These are phyloP conservation scores for Empidonax alnorum DNA, from an alignment of 2,113 vertebrate species.

Conservation along the genomic window DNA sequence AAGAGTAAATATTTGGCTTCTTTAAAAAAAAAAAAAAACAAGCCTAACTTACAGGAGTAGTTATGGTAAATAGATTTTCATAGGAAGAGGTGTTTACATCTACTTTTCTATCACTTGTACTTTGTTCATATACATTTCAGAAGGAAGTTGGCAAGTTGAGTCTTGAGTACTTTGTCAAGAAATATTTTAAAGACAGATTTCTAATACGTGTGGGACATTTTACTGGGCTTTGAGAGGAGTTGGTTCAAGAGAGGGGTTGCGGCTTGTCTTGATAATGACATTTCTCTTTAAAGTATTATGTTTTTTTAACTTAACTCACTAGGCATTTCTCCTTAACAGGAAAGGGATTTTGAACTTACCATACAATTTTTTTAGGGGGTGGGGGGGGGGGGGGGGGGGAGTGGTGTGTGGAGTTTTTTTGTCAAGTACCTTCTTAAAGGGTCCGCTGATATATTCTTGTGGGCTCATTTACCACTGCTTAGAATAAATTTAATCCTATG, in stretches of 20 bases:
- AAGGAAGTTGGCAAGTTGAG: neutral
- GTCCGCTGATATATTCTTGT: neutral
- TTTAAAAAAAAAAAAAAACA: no score
- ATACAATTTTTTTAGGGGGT: neutral
- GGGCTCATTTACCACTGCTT: neutral
- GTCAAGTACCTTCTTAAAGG: neutral
- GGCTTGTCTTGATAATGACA: neutral
- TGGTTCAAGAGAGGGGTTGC: neutral
- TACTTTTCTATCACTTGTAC: neutral
- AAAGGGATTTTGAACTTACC: neutral
- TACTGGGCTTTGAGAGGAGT: neutral
- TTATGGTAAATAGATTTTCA: neutral
- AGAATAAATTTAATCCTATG: neutral
- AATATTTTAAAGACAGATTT: neutral
- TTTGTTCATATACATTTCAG: neutral
- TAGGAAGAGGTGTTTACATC: neutral
- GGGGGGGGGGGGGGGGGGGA: no score
- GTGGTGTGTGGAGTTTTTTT: neutral
- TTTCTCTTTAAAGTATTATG: neutral
- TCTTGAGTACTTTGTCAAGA: fast-evolving
- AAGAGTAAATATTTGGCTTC: neutral
- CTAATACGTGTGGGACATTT: neutral
- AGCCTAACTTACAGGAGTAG: neutral
- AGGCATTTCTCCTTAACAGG: neutral
- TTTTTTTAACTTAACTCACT: neutral